These are phyloP conservation scores for Electrona antarctica DNA, from an alignment of 2,113 vertebrate species.

Conservation along the genomic window DNA sequence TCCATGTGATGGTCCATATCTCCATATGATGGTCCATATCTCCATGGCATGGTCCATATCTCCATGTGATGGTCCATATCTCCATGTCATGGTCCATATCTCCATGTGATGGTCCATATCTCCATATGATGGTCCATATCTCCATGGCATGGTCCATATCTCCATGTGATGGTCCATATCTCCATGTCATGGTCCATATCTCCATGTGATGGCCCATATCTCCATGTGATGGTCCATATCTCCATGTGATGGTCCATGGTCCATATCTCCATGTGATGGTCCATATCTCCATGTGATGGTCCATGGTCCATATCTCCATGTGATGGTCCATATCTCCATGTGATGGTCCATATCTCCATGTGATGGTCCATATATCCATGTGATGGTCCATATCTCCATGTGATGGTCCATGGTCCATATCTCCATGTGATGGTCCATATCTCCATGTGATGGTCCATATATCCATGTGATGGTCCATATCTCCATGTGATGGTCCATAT, in stretches of 20 bases:
- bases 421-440: not conserved
- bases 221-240: not conserved
- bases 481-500: not conserved
- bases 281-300: not conserved
- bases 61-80: not conserved
- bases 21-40: conserved; percentile 1
- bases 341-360: not conserved
- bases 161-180: not conserved
- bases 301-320: no score
- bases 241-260: no score
- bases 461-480: not conserved
- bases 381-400: conserved; percentile 1
- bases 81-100: not conserved
- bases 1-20: not conserved
- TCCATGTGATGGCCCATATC: not conserved
- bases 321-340: conserved; percentile 1
- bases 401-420: no score
- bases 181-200: no score
- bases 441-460: no score
- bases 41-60: no score
- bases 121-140: conserved; percentile 1
- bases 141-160: no score
- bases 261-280: no score
- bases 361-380: no score
- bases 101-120: not conserved